These are phyloP conservation scores for Menura novaehollandiae DNA, from an alignment of 2,113 vertebrate genomes.

Conservation along the genomic window DNA sequence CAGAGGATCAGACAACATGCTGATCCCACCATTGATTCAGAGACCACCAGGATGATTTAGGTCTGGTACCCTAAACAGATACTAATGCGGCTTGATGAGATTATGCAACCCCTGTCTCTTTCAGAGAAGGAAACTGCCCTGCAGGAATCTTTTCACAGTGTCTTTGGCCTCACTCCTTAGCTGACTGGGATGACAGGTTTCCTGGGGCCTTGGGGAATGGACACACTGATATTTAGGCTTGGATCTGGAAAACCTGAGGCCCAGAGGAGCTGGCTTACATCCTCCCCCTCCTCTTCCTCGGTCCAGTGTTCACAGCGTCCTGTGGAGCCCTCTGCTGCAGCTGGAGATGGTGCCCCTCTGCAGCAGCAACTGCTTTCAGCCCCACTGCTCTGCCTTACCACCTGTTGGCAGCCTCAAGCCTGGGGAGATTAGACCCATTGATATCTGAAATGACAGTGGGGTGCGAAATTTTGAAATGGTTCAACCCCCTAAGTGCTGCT, in stretches of 20 bases:
- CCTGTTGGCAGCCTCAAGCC: constrained; percentile 35
- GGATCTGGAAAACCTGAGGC: not conserved
- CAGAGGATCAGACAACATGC: not conserved
- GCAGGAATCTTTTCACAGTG: not conserved
- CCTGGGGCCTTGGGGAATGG: not conserved
- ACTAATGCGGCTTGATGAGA: not conserved
- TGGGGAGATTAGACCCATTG: constrained; percentile 34
- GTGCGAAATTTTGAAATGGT: not conserved
- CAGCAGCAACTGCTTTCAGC: not conserved
- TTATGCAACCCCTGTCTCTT: not conserved
- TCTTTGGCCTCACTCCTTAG: not conserved
- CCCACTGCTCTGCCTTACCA: not conserved
- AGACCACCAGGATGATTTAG: not conserved
- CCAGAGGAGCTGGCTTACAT: not conserved
- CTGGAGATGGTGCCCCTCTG: not conserved
- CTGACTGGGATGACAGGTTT: not conserved
- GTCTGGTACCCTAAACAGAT: not conserved
- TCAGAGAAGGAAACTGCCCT: not conserved
- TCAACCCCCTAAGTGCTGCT: not conserved
- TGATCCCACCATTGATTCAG: not conserved
- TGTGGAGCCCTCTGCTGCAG: not conserved
- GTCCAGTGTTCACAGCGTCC: not conserved
- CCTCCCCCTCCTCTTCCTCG: not conserved
- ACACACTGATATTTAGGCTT: not conserved
- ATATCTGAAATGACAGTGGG: constrained; percentile 34